Conservation (phyloP, 1,140 invertebrate genomes). For the Drosophila yakuba region DNA sequence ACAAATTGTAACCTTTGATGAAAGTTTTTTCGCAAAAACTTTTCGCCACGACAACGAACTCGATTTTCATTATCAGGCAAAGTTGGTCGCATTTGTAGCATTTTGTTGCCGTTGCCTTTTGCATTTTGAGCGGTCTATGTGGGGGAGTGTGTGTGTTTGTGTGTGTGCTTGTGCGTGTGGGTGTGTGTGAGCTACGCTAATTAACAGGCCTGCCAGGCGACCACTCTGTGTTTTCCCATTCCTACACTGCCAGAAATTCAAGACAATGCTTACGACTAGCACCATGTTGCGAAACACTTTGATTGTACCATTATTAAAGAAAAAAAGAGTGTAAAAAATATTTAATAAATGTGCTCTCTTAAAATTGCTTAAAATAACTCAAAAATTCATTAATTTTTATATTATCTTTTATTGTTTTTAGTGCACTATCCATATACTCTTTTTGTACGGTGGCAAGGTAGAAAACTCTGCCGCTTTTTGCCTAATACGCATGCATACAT, state of each 20-base stretch:
- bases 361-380: neutral
- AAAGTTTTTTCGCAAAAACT: constrained; percentile 78
- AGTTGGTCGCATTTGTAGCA: constrained; percentile 66
- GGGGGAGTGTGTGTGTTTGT: constrained; percentile 17
- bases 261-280: neutral
- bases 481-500: constrained; percentile 75
- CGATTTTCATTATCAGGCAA: constrained; percentile 78
- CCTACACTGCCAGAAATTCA: constrained; percentile 4
- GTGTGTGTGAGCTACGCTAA: constrained; percentile 58
- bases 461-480: constrained; percentile 62
- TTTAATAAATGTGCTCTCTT: neutral
- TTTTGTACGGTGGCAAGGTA: constrained; percentile 30
- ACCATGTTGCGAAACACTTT: no score
- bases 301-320: no score
- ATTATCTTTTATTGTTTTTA: neutral
- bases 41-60: constrained; percentile 63
- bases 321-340: no score
- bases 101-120: constrained; percentile 62
- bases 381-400: neutral
- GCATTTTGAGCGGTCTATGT: constrained; percentile 54
- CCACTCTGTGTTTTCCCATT: constrained; percentile 21
- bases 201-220: constrained; percentile 67
- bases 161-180: neutral
- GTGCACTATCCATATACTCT: constrained; percentile 15
- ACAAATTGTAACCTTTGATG: constrained; percentile 79